Evolutionary conservation across 2,888 invertebrate genomes (phyloP), one percentile per base, ranked within the genome.

Genomic region (Clusia tigrina): DNA sequence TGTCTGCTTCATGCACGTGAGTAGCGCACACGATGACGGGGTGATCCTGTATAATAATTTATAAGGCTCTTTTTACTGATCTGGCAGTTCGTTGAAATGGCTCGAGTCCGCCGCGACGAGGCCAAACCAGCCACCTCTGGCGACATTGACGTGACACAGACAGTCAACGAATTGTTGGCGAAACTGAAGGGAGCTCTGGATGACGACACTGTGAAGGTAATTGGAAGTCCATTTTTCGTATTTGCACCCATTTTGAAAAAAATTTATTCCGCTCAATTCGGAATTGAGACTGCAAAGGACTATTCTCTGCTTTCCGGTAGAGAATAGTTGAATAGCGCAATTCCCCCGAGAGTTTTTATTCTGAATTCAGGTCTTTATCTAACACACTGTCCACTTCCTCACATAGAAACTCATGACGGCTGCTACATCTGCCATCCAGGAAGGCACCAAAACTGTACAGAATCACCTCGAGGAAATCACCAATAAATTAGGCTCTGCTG

Each of bases 21-120:
- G 65, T 32, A 9, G 32, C 12, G 6, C 32, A 9, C 32, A 6
- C n/a, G n/a, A 5, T 42, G 9, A 17, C 3, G n/a, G 9, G 42
- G 42, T 42, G 9, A 42, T n/a, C 9, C 9, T 32, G 6, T 32
- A 9, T 32, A 12, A 12, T 12, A 32, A 32, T 9, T 42, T n/a
- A 15, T 42, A 42, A 42, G 3, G 42, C n/a, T 6, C 9, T 42
- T 6, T 42, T 9, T 9, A 42, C 32, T 48, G 10, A 2, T 22
- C 56, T 61, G n/a, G 6, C 22, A 71, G 71, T 37, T 63, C 46
- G 67, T 65, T 20, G 71, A 71, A 53, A 67, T 67, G 68, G 62
- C 67, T 2, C 68, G 68, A 25, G 64, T 71, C 26, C 65, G 60
- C 20, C 69, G 69, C 37, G 68, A 67, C 38, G 2, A 18, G 25